Percentiles rank a stretch among this genome's conserved stretches.
Conservation (phyloP, 2,113 vertebrate species). For the Melanerpes aurifrons region DNA sequence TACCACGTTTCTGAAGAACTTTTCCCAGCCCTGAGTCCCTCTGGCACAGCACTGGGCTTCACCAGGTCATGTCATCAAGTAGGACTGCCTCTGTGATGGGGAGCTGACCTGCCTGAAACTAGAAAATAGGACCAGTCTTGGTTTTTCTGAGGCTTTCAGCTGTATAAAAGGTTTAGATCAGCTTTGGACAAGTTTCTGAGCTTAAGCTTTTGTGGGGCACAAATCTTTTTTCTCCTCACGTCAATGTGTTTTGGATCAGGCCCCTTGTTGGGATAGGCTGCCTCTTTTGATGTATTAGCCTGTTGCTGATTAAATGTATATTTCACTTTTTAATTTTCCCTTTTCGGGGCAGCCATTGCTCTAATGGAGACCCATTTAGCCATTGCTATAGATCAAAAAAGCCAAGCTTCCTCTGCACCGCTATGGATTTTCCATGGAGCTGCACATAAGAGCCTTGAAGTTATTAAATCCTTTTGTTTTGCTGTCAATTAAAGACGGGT, state of each 20-base stretch:
- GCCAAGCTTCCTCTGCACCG: conserved; percentile 3
- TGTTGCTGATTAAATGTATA: conserved; percentile 52
- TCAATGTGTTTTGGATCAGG: conserved; percentile 56
- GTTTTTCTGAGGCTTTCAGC: conserved; percentile 44
- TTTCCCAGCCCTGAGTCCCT: neutral
- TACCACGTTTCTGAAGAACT: fast-evolving
- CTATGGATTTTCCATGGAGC: conserved; percentile 66
- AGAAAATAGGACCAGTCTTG: conserved; percentile 22
- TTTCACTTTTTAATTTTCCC: conserved; percentile 69
- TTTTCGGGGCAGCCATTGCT: conserved; percentile 64
- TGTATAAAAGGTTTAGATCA: conserved; percentile 11
- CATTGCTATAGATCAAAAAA: conserved; percentile 65
- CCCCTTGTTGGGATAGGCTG: neutral
- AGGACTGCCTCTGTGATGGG: neutral
- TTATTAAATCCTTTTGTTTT: conserved; percentile 73
- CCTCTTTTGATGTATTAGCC: conserved; percentile 53
- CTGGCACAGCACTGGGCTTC: fast-evolving
- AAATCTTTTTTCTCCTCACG: conserved; percentile 55
- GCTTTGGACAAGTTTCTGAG: conserved; percentile 51
- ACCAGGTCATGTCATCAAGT: neutral
- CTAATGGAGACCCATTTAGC: conserved; percentile 67
- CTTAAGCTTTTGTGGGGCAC: conserved; percentile 37
- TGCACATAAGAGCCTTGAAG: conserved; percentile 63
- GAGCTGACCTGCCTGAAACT: neutral
- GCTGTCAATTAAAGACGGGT: conserved; percentile 61